Evolutionary conservation across 2,113 vertebrate species (phyloP).

Genomic region (Columba livia): DNA sequence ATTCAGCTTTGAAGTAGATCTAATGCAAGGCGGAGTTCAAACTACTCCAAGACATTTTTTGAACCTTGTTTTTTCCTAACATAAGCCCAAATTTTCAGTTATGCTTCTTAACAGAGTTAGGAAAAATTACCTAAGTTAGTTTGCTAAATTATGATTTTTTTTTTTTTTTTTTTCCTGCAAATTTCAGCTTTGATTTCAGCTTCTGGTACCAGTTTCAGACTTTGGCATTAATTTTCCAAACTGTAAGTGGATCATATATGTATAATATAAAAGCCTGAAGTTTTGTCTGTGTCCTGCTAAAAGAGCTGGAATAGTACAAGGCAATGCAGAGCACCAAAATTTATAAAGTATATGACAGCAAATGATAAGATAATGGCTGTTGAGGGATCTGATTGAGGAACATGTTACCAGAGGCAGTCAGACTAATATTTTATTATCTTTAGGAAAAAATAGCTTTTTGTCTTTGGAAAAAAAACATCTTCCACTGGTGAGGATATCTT

Average conservation of each 20-base stretch:
- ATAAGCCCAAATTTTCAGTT: not conserved
- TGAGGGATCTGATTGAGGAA: not conserved
- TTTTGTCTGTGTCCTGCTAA: not conserved
- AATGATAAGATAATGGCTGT: not conserved
- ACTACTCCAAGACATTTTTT: not conserved
- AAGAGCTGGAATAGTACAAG: not conserved
- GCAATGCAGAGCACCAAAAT: not conserved
- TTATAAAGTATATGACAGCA: not conserved
- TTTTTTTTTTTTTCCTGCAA: not conserved
- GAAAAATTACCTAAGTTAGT: not conserved
- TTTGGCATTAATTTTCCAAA: not conserved
- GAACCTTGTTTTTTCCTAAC: not conserved
- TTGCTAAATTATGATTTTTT: not conserved
- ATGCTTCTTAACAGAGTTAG: not conserved
- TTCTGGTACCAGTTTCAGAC: not conserved
- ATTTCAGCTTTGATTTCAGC: not conserved
- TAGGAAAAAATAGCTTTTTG: not conserved
- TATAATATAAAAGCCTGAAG: not conserved
- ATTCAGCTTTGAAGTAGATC: not conserved
- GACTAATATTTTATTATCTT: not conserved
- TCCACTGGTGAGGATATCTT: not conserved
- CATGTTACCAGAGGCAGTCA: not conserved
- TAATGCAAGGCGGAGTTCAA: not conserved
- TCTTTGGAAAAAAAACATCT: not conserved
- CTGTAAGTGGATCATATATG: not conserved